Percentiles rank a stretch among this genome's conserved stretches.
These are phyloP conservation scores for Gisinianus flammeolus DNA, from an alignment of 2,888 invertebrate species.

Conservation along the genomic window DNA sequence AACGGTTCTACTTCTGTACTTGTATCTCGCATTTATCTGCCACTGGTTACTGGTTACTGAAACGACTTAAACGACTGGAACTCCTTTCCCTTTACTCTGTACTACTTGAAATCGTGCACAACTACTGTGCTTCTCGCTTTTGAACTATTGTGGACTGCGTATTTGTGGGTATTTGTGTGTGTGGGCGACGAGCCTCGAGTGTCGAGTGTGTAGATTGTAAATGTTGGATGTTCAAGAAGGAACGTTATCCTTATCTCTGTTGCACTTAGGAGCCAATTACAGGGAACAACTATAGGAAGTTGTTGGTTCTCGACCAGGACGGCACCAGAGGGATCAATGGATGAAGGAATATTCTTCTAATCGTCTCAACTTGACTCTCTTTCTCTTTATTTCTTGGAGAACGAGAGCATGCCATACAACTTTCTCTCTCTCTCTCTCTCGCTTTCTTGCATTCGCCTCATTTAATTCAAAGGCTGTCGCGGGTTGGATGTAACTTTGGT, in stretches of 20 bases:
- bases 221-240: neutral
- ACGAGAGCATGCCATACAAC: too few relatives aligned
- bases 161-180: neutral
- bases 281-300: slow-evolving; percentile 31
- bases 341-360: slow-evolving; percentile 37
- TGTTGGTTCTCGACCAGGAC: neutral
- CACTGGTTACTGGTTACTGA: too few relatives aligned
- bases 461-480: slow-evolving; percentile 18
- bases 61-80: too few relatives aligned
- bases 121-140: neutral
- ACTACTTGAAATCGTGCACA: neutral
- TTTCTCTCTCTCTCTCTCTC: too few relatives aligned
- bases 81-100: neutral
- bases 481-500: slow-evolving; percentile 6
- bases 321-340: slow-evolving; percentile 53
- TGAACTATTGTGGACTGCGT: neutral
- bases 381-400: neutral
- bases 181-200: neutral
- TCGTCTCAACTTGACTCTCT: slow-evolving; percentile 33
- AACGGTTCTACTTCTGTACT: too few relatives aligned
- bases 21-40: neutral
- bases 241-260: slow-evolving; percentile 54
- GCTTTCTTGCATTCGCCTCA: neutral
- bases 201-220: slow-evolving; percentile 10
- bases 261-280: slow-evolving; percentile 59